Percentiles rank a stretch among this genome's conserved stretches.
These are phyloP conservation scores for Zoanthus sociatus DNA, from an alignment of 92 coral and sea anemone genomes.

Conservation along the genomic window DNA sequence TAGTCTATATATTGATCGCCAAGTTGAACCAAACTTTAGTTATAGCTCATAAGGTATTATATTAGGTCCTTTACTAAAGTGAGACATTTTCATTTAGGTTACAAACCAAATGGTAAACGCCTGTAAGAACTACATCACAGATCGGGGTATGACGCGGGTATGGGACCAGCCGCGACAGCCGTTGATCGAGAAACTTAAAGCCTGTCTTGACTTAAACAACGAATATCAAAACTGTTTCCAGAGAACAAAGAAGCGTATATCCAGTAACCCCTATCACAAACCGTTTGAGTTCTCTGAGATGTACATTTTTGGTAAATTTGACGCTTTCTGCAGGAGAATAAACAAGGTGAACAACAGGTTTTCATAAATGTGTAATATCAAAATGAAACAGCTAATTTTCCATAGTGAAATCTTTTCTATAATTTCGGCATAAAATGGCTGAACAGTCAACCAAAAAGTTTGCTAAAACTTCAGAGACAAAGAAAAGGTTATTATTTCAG, in stretches of 20 bases:
- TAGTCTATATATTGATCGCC: no score
- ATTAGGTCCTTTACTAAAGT: not conserved
- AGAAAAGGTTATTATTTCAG: no score
- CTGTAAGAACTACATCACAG: slow-evolving; percentile 85
- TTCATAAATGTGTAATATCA: not conserved
- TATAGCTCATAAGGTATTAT: not conserved
- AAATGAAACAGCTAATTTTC: not conserved
- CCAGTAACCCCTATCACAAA: slow-evolving; percentile 81
- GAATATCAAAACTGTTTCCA: slow-evolving; percentile 87
- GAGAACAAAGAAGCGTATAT: slow-evolving; percentile 81
- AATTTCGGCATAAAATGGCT: no score
- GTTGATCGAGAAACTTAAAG: slow-evolving; percentile 81
- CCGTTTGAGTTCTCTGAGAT: slow-evolving; percentile 92
- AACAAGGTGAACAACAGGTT: slow-evolving; percentile 59
- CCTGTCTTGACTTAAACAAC: slow-evolving; percentile 75
- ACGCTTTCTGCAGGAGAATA: slow-evolving; percentile 82
- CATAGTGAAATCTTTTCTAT: no score
- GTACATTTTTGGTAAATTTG: slow-evolving; percentile 93
- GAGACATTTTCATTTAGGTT: slow-evolving; percentile 58
- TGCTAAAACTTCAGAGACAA: no score
- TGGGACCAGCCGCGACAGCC: slow-evolving; percentile 95
- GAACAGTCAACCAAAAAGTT: no score
- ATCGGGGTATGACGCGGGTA: slow-evolving; percentile 79
- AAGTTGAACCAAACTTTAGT: no score
- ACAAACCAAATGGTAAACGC: slow-evolving; percentile 94